Evolutionary conservation across 2,113 vertebrate species (phyloP), one percentile per base, ranked within the genome.

Genomic region (Phocoena sinus): DNA sequence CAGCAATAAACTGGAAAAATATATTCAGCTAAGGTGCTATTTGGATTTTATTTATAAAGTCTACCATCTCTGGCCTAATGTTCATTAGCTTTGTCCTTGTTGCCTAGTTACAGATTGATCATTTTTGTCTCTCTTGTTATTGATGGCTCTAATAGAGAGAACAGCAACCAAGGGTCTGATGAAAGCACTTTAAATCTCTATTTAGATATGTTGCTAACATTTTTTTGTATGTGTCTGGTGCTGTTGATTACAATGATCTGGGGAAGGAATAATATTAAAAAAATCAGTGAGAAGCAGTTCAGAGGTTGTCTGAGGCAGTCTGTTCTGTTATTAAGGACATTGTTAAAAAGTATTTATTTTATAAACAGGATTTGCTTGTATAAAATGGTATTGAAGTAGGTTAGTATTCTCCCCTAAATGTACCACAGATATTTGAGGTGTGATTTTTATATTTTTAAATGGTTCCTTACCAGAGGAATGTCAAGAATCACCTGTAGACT

Each of bases 41-140:
- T 98, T 98, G 73, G 23, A 36, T 93, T 98, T 98, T 98, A 97
- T 98, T 98, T 98, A 98, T 98, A 98, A 97, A 98, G 83, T 74
- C 94, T 98, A 93, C 86, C 68, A 44, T 97, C 97, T 97, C 90
- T 23, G 60, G 87, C 93, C 95, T 97, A 93, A 97, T 41, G 97
- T 98, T 98, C 96, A 96, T 98, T 98, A 98, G 96, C 91, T 97
- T 95, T 94, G 44, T 89, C 67, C 89, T 65, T 63, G 96, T 96
- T 98, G 94, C 94, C 93, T 98, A 97, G 96, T 23, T 97, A 97
- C 97, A 91, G 96, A 83, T 96, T 97, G 96, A 97, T 98, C 98
- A 97, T 96, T 98, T 98, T 96, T 96, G 53, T 96, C 92, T 96
- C 76, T 96, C 80, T 93, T 84, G 9, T 91, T 98, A 97, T 94